Evolutionary conservation across 1,140 invertebrate genomes (phyloP).

Genomic region (Drosophila punjabiensis): DNA sequence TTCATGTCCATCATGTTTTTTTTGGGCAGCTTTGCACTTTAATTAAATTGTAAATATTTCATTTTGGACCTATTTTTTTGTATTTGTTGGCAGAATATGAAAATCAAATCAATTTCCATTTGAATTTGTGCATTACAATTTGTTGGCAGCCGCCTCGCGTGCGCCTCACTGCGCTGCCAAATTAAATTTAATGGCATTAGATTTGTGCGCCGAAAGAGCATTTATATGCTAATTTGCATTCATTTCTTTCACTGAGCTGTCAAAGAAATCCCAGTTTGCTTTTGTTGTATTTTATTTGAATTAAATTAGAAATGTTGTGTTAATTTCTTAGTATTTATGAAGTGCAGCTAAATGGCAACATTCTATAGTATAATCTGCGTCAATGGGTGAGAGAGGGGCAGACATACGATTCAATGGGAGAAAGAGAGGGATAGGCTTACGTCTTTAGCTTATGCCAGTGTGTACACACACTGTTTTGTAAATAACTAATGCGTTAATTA

Average conservation of each 20-base stretch:
- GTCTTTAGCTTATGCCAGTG: too few species aligned
- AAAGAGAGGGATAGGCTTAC: too few species aligned
- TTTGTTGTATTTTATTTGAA: neutral
- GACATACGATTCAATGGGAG: too few species aligned
- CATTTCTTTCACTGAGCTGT: conserved; percentile 12
- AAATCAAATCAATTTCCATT: conserved; percentile 50
- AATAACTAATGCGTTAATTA: too few species aligned
- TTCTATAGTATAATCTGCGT: too few species aligned
- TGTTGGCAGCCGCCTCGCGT: conserved; percentile 1
- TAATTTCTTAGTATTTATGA: neutral
- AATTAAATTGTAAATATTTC: conserved; percentile 82
- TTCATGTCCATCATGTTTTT: conserved; percentile 43
- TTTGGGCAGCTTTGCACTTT: conserved; percentile 71
- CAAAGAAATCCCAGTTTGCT: neutral
- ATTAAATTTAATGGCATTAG: conserved; percentile 36
- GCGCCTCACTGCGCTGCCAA: conserved; percentile 22
- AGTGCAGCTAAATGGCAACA: neutral
- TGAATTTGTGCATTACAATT: conserved; percentile 46
- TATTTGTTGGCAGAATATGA: conserved; percentile 14
- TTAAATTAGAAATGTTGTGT: neutral
- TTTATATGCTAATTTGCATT: conserved; percentile 25
- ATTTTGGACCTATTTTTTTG: neutral
- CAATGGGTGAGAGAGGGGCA: too few species aligned
- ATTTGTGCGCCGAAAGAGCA: conserved; percentile 5
- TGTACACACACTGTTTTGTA: too few species aligned